Evolutionary conservation across 2,888 invertebrate genomes (phyloP).

Genomic region (Pachymerium ferrugineum): DNA sequence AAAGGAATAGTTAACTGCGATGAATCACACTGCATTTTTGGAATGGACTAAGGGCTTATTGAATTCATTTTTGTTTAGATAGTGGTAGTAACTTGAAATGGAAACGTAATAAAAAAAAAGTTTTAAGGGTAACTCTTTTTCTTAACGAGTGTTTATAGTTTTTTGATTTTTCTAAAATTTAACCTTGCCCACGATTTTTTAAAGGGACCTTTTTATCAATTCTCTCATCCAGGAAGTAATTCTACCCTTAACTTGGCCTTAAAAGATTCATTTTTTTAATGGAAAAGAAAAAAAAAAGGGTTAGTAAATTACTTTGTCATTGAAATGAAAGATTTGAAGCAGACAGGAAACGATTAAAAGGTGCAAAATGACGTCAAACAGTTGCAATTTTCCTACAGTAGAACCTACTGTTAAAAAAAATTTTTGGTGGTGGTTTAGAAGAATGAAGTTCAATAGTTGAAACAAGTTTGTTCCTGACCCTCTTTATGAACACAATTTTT

Average conservation of each 20-base stretch:
- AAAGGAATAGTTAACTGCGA: too few species aligned
- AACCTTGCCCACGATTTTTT: too few species aligned
- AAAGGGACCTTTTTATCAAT: not conserved
- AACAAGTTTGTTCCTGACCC: not conserved
- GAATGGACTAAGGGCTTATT: too few species aligned
- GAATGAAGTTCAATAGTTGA: conserved; percentile 24
- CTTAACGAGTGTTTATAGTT: too few species aligned
- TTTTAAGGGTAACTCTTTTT: too few species aligned
- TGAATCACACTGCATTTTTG: too few species aligned
- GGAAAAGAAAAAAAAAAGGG: not conserved
- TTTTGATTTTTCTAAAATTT: not conserved
- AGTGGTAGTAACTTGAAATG: too few species aligned
- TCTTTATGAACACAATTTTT: not conserved
- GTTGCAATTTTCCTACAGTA: not conserved
- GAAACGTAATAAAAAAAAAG: not conserved
- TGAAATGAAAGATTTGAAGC: conserved; percentile 3
- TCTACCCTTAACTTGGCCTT: not conserved
- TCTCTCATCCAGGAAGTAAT: conserved; percentile 13
- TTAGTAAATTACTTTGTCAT: conserved; percentile 13
- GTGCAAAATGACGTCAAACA: not conserved
- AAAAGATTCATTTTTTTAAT: not conserved
- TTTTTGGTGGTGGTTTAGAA: not conserved
- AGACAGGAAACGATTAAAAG: conserved; percentile 5
- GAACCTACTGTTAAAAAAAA: not conserved
- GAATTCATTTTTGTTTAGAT: too few species aligned